A percentile compares a stretch with the other conserved stretches of the same genome.
Conservation (phyloP, 2,888 invertebrate genomes). For the Drepana falcataria region DNA sequence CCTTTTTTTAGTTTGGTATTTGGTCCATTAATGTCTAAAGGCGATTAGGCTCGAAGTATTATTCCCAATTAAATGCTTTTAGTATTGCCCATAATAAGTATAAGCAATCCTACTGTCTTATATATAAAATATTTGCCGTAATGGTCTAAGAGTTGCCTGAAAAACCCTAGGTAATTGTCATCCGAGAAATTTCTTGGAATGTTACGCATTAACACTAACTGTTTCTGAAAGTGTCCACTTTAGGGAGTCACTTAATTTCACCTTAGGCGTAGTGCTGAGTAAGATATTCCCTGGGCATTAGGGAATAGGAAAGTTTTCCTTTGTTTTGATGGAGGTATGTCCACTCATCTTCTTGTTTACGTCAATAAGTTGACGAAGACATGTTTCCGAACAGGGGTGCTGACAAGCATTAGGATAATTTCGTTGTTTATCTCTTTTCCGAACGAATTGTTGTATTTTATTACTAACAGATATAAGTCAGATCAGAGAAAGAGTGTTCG, state of each 20-base stretch:
- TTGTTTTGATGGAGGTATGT: not conserved
- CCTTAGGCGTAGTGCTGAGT: conserved; percentile 19
- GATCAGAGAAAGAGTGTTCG: no score
- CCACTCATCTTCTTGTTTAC: not conserved
- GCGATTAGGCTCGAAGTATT: no score
- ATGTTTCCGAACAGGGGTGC: not conserved
- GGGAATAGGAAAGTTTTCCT: not conserved
- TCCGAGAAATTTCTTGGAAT: conserved; percentile 36
- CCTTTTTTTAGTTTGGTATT: no score
- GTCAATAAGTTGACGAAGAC: not conserved
- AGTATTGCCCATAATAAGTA: no score
- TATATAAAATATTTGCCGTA: not conserved
- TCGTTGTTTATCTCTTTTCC: not conserved
- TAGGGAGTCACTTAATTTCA: conserved; percentile 41
- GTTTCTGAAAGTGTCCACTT: conserved; percentile 39
- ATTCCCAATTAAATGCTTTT: no score
- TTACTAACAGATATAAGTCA: no score
- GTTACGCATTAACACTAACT: conserved; percentile 45
- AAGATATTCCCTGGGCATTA: not conserved
- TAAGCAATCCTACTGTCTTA: not conserved
- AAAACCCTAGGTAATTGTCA: conserved; percentile 23
- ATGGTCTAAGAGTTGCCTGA: not conserved
- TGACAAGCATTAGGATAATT: not conserved
- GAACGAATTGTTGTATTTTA: not conserved
- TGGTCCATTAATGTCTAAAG: no score